A percentile compares a stretch with the other conserved stretches of the same genome.
phyloP scores from a whole-genome alignment of 2,888 invertebrate species.

The Drosophila leonis region DNA sequence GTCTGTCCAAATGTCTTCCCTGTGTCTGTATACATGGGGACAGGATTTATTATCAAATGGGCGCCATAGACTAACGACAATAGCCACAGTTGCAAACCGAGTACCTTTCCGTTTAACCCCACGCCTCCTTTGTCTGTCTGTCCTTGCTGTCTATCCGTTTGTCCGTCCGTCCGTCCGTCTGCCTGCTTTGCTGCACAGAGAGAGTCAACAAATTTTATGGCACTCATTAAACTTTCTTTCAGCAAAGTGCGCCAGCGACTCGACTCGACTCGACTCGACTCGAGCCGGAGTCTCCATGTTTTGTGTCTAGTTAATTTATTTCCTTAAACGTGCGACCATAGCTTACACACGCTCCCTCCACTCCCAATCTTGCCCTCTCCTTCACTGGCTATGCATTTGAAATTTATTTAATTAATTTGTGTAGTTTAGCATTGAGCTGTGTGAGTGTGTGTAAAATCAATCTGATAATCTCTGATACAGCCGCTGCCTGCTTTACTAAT shows the following conservation, averaged over 20 bases:
- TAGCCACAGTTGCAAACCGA: conserved; percentile 59
- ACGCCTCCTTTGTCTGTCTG: background rate
- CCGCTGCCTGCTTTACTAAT: conserved; percentile 4
- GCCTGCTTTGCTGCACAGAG: conserved; percentile 42
- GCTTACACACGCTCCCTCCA: background rate
- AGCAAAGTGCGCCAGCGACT: conserved; percentile 58
- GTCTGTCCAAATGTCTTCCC: conserved; percentile 4
- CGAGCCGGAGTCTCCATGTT: conserved; percentile 11
- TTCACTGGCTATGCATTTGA: conserved; percentile 3
- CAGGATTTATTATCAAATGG: conserved; percentile 79
- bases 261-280: conserved; percentile 29
- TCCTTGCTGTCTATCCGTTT: background rate
- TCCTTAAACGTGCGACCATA: conserved; percentile 43
- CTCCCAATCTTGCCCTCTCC: background rate
- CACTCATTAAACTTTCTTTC: conserved; percentile 80
- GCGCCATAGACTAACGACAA: conserved; percentile 77
- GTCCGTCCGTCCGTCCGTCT: background rate
- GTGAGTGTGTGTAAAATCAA: conserved; percentile 59
- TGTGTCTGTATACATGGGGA: conserved; percentile 37
- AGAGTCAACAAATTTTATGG: conserved; percentile 80
- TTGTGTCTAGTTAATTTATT: conserved; percentile 48
- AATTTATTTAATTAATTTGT: conserved; percentile 72
- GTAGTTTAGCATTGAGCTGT: conserved; percentile 44
- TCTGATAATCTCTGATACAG: conserved; percentile 23
- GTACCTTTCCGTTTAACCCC: conserved; percentile 11